phyloP scores from a whole-genome alignment of 2,888 invertebrate genomes.

The Cyrtodaria siliqua region DNA sequence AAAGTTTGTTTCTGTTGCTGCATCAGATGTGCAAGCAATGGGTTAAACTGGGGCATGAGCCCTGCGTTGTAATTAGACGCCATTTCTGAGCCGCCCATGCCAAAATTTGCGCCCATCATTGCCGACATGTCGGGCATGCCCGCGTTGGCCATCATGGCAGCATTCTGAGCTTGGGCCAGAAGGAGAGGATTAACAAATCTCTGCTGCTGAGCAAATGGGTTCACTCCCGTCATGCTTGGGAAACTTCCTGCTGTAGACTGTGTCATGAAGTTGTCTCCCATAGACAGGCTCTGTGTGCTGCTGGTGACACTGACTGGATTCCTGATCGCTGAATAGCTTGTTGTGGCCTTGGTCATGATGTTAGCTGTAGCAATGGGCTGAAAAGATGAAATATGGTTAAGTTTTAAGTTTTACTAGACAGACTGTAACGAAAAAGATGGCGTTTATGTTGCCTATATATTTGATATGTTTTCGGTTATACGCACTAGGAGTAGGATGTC shows the following conservation, averaged over 20 bases:
- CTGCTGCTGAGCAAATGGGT: conserved; percentile 38
- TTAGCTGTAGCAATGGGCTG: conserved; percentile 63
- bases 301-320: conserved; percentile 6
- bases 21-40: conserved; percentile 13
- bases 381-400: conserved; percentile 32
- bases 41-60: conserved; percentile 37
- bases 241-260: conserved; percentile 43
- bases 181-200: conserved; percentile 27
- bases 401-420: too few species aligned
- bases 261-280: conserved; percentile 4
- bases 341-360: conserved; percentile 48
- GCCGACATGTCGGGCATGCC: conserved; percentile 35
- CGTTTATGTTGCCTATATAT: too few species aligned
- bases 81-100: conserved; percentile 6
- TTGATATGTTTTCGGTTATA: too few species aligned
- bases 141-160: conserved; percentile 18
- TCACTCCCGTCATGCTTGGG: conserved; percentile 27
- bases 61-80: conserved; percentile 17
- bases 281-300: neutral
- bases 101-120: conserved; percentile 16
- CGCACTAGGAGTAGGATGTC: too few species aligned
- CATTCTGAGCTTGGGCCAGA: conserved; percentile 31
- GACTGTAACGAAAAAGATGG: neutral
- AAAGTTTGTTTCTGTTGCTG: neutral
- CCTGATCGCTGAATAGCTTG: conserved; percentile 12